Evolutionary conservation across 2,888 invertebrate species (phyloP), one percentile per base, ranked within the genome.

Genomic region (Drosophila lacicola): DNA sequence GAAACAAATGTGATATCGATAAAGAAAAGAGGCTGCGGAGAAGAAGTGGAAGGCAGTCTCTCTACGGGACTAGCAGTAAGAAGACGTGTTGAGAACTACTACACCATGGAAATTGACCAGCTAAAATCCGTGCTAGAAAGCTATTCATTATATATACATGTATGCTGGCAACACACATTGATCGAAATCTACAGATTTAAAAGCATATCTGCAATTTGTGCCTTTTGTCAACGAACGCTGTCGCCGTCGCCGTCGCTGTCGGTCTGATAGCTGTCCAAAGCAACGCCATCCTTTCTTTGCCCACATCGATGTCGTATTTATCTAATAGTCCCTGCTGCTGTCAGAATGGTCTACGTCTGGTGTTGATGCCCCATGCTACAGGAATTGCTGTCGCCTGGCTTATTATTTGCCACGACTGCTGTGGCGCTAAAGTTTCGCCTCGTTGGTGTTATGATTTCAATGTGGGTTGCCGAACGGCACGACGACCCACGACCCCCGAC

Each of bases 401-500:
- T 83, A 83, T 83, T 83, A 83, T 83, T 89, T 83, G 89, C 89
- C 85, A 84, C 85, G 83, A 83, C 88, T 81, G 85, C 84, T 83
- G 85, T 67, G 88, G 75, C 88, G 82, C 82, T 89, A 72, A 83
- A 89, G 89, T 84, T 84, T 84, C 88, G 83, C 88, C 85, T 84
- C 89, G 83, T 84, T 84, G 89, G 83, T 84, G 83, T 84, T 84
- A 84, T 84, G 83, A 84, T 84, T 84, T 84, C 83, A 76, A 84
- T 84, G 89, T 89, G 83, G 83, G 88, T 74, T 88, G 85, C 79
- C 88, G 82, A 87, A 89, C 85, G 79, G 89, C 89, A 87, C 88
- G 74, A 83, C 82, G 68, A 86, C 78, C 78, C 77, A 34, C 55
- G 54, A 54, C 42, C 54, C 75, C 60, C 53, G 49, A 58, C 70